Conservation (phyloP, 1,140 invertebrate species). For the Nomia melanderi region DNA sequence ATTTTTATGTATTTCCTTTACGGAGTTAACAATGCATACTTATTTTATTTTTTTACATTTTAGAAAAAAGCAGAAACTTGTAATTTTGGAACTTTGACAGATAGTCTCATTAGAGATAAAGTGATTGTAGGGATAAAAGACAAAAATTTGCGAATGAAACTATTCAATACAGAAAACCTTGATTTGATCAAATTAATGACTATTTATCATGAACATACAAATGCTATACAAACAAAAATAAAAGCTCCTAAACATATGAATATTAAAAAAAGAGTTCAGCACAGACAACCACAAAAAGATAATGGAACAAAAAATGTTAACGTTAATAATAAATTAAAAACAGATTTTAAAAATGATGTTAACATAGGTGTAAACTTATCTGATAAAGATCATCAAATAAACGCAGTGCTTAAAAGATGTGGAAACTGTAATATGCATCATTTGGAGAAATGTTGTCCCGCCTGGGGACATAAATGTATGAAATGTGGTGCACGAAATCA, state of each 20-base stretch:
- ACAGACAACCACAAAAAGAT: too few relatives aligned
- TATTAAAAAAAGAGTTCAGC: too few relatives aligned
- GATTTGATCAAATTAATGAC: constrained; percentile 32
- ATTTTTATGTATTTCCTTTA: constrained; percentile 12
- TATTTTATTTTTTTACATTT: constrained; percentile 8
- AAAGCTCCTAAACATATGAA: constrained; percentile 5
- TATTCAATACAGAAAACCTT: constrained; percentile 54
- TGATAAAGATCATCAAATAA: background rate
- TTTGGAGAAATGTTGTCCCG: constrained; percentile 46
- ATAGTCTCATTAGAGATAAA: constrained; percentile 61
- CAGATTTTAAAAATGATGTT: background rate
- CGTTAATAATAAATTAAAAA: background rate
- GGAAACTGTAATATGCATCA: constrained; percentile 50
- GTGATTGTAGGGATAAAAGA: constrained; percentile 54
- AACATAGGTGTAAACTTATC: background rate
- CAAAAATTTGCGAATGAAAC: constrained; percentile 37
- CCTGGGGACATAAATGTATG: constrained; percentile 49
- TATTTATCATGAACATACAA: constrained; percentile 38
- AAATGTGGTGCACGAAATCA: constrained; percentile 46
- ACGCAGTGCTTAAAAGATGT: constrained; percentile 31
- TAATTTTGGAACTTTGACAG: constrained; percentile 54
- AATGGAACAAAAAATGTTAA: background rate
- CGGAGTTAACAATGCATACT: background rate
- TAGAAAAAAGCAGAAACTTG: constrained; percentile 59
- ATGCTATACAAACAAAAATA: constrained; percentile 16